A percentile compares a stretch with the other conserved stretches of the same genome.
Evolutionary conservation across 2,113 vertebrate species (phyloP).

Genomic region (Elanoides forficatus): DNA sequence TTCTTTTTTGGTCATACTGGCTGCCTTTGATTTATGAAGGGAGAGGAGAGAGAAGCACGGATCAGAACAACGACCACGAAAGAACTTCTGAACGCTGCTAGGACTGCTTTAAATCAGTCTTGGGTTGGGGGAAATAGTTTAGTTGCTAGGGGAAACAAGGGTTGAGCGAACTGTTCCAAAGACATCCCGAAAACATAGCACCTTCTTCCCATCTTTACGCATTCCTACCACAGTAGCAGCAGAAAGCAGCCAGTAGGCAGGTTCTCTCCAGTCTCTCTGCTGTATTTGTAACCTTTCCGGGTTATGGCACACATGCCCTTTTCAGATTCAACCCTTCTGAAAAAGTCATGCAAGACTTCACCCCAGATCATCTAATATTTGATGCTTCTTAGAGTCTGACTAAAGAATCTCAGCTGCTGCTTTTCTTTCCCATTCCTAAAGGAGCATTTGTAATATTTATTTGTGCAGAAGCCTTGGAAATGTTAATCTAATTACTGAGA

Average conservation of each 20-base stretch:
- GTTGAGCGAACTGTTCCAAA: not conserved
- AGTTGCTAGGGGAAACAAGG: not conserved
- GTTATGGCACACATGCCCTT: accelerated
- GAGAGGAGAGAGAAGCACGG: not conserved
- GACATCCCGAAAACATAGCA: not conserved
- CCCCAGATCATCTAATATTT: not conserved
- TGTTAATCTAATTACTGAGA: not conserved
- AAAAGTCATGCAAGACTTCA: not conserved
- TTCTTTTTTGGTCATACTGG: not conserved
- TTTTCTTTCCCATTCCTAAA: not conserved
- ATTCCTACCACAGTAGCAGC: accelerated
- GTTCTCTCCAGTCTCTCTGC: not conserved
- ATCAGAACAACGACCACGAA: not conserved
- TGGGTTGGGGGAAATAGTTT: not conserved
- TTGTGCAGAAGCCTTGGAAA: not conserved
- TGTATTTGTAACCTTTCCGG: not conserved
- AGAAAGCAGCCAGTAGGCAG: not conserved
- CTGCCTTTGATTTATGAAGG: not conserved
- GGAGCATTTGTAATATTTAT: not conserved
- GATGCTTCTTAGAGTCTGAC: not conserved
- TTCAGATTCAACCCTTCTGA: not conserved
- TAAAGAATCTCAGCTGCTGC: not conserved
- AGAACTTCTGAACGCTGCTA: not conserved
- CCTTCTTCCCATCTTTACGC: not conserved
- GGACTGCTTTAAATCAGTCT: not conserved